A percentile compares a stretch with the other conserved stretches of the same genome.
phyloP scores from a whole-genome alignment of 2,113 vertebrate species.

The Cyphomyrus plagiostoma region DNA sequence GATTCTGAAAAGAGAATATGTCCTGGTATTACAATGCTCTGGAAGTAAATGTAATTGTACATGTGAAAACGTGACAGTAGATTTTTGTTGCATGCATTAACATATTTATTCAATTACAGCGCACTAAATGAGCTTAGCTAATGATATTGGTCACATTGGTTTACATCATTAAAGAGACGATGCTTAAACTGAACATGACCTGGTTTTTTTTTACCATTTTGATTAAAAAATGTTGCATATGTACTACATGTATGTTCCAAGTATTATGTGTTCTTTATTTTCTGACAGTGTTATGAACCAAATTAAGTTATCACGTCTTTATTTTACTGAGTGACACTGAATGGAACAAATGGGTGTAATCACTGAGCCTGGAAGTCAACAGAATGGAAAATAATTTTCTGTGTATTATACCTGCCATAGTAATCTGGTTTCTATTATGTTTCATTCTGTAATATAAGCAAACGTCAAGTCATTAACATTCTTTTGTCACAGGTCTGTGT shows the following conservation, averaged over 20 bases:
- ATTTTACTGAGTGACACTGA: neutral
- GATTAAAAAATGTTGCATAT: neutral
- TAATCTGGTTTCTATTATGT: neutral
- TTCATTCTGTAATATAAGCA: neutral
- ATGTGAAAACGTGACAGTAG: slow-evolving; percentile 9
- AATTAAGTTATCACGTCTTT: neutral
- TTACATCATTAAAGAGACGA: neutral
- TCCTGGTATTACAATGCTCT: neutral
- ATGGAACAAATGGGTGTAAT: neutral
- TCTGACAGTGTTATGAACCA: neutral
- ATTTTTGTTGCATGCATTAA: slow-evolving; percentile 16
- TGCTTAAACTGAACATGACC: neutral
- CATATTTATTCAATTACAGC: neutral
- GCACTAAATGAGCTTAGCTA: neutral
- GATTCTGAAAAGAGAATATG: neutral
- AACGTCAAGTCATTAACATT: neutral
- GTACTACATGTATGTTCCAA: neutral
- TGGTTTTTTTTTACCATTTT: neutral
- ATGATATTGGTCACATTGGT: neutral
- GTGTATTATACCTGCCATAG: neutral
- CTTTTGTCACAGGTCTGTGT: neutral
- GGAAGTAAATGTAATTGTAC: neutral
- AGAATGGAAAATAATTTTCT: neutral
- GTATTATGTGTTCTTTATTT: neutral
- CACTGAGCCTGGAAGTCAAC: neutral